Evolutionary conservation across 2,797 vertebrate species (phyloP).

Genomic region (Gouania willdenowi): DNA sequence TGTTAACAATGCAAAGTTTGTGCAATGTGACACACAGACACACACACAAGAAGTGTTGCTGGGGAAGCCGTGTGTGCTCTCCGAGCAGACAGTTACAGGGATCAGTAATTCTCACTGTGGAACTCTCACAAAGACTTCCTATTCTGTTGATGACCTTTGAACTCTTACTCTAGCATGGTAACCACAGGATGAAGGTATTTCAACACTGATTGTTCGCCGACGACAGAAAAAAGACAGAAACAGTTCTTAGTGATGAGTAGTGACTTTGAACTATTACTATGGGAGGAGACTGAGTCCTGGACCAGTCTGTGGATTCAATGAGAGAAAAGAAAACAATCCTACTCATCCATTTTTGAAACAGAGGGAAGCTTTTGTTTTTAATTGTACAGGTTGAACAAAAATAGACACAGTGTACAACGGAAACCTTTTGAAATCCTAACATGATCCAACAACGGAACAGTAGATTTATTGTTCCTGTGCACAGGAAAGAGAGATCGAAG

Average conservation of each 20-base stretch:
- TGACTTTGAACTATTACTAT: constrained; percentile 10
- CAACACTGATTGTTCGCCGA: constrained; percentile 5
- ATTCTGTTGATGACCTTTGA: constrained; percentile 38
- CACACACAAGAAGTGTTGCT: constrained; percentile 11
- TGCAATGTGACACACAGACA: constrained; percentile 18
- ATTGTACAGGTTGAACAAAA: constrained; percentile 8
- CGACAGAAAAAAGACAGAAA: constrained; percentile 4
- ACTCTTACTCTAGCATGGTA: constrained; percentile 5
- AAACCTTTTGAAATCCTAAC: constrained; percentile 12
- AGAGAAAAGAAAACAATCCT: background rate
- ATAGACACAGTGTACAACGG: constrained; percentile 10
- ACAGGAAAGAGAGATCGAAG: constrained; percentile 20
- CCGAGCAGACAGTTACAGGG: constrained; percentile 2
- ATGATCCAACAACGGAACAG: constrained; percentile 17
- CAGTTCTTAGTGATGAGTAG: background rate
- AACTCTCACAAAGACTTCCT: constrained; percentile 6
- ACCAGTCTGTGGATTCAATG: constrained; percentile 5
- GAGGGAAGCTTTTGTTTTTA: constrained; percentile 15
- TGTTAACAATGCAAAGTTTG: constrained; percentile 11
- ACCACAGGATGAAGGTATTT: constrained; percentile 21
- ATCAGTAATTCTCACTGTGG: constrained; percentile 15
- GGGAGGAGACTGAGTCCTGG: background rate
- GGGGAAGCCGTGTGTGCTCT: constrained; percentile 7
- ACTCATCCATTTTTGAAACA: background rate
- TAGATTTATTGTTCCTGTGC: constrained; percentile 27